Percentiles rank a stretch among this genome's conserved stretches.
Conservation (phyloP, 92 coral and sea anemone genomes). For the Porites evermanni region DNA sequence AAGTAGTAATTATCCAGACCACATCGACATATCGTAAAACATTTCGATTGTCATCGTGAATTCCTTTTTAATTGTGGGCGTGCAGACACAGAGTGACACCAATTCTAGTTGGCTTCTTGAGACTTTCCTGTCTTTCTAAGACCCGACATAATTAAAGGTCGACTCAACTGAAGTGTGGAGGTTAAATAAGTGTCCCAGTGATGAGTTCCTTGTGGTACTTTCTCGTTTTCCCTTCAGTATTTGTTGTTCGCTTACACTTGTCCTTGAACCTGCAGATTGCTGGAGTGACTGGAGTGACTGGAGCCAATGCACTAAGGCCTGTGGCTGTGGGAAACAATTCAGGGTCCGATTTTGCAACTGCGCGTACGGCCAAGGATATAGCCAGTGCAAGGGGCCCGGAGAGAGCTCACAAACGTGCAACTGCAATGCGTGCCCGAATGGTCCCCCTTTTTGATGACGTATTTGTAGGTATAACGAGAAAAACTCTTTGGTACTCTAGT, state of each 20-base stretch:
- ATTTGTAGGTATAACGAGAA: conserved; percentile 12
- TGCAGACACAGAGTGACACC: no score
- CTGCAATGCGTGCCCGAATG: conserved; percentile 63
- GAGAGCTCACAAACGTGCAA: conserved; percentile 66
- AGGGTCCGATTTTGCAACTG: conserved; percentile 72
- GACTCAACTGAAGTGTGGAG: no score
- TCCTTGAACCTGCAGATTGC: conserved; percentile 52
- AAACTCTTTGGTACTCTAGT: neutral
- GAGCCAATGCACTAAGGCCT: conserved; percentile 56
- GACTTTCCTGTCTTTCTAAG: no score
- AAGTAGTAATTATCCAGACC: no score
- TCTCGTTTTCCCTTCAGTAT: neutral
- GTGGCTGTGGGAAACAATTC: conserved; percentile 64
- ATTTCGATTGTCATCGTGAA: no score
- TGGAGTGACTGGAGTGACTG: conserved; percentile 68
- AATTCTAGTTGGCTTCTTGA: no score
- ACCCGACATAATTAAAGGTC: no score
- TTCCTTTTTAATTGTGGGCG: no score
- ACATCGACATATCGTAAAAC: no score
- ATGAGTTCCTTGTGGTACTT: no score
- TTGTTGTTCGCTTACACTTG: conserved; percentile 1
- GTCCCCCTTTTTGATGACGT: conserved; percentile 53
- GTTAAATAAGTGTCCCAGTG: no score
- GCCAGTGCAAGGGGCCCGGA: conserved; percentile 56
- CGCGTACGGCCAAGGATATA: conserved; percentile 50